Evolutionary conservation across 2,888 invertebrate species (phyloP), one percentile per base, ranked within the genome.

Genomic region (Cinara cedri): DNA sequence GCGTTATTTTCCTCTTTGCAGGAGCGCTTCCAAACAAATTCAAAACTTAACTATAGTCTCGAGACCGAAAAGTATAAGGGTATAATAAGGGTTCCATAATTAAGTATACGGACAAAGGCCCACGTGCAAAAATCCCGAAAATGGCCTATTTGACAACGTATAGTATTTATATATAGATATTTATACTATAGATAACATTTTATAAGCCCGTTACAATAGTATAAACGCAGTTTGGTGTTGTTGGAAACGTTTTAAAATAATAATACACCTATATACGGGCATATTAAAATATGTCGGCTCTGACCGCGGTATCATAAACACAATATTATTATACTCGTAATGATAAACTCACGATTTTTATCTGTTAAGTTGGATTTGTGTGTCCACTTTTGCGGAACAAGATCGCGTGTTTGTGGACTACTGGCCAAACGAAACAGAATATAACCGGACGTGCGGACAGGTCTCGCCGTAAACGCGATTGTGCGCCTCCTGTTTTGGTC

Each of bases 331-430:
- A 34, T 76, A 76, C 60, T 68, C 55, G 13, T 68, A 34, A 68
- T 34, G 57, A 46, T 60, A 70, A 78, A 60, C 76, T 10, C 16
- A 66, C 10, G 76, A 78, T 78, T 68, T n/a, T 68, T 68, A 76
- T 78, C 68, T 70, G 21, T 34, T 4, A 75, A 78, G 46, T 78
- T 49, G 66, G 60, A 49, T 68, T 68, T 70, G 46, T 78, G 76
- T 78, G 68, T 60, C 76, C 76, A 49, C 76, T 78, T 78, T 78
- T 78, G 76, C 76, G 76, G 76, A 78, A 78, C 76, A 78, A 70
- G 57, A 78, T 78, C 76, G 76, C 76, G 76, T 78, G 76, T 78
- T 66, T 34, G 63, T 14, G 24, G 21, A 44, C 65, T 24, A 24
- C 60, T 10, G 66, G 26, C 19, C 66, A 57, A 65, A 65, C 42